Evolutionary conservation across 2,888 invertebrate species (phyloP).

Genomic region (Anodontia alba): DNA sequence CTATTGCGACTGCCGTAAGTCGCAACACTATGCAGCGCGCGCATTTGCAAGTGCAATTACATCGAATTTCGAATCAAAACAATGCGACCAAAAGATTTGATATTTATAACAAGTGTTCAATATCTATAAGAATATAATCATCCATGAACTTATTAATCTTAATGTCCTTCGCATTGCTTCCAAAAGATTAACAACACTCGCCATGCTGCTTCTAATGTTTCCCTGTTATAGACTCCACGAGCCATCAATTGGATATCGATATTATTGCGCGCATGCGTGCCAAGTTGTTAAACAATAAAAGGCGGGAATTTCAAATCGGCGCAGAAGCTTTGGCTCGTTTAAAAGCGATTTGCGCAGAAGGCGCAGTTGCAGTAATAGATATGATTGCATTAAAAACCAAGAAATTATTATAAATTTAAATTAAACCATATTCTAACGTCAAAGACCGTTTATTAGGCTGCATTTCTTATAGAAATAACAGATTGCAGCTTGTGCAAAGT

Average conservation of each 20-base stretch:
- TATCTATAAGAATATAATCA: background rate
- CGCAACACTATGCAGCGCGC: too few relatives aligned
- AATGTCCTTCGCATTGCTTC: background rate
- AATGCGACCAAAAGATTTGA: too few relatives aligned
- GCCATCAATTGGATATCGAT: conserved; percentile 10
- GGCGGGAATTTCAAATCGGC: conserved; percentile 10
- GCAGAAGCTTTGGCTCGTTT: background rate
- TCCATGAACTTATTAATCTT: background rate
- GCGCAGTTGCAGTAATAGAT: background rate
- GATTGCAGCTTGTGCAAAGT: conserved; percentile 9
- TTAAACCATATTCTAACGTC: conserved; percentile 16
- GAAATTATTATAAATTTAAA: background rate
- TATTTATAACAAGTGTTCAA: too few relatives aligned
- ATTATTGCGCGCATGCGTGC: conserved; percentile 6
- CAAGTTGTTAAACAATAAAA: background rate
- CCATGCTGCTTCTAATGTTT: background rate
- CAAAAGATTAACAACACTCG: background rate
- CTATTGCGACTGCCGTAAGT: too few relatives aligned
- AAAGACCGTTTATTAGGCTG: background rate
- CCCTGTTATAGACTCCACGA: background rate
- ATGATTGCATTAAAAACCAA: background rate
- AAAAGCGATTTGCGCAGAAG: background rate
- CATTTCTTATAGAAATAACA: conserved; percentile 15
- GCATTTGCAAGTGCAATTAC: too few relatives aligned
- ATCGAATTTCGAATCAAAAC: too few relatives aligned